phyloP scores from a whole-genome alignment of 2,888 invertebrate genomes.

The Noctua janthe region DNA sequence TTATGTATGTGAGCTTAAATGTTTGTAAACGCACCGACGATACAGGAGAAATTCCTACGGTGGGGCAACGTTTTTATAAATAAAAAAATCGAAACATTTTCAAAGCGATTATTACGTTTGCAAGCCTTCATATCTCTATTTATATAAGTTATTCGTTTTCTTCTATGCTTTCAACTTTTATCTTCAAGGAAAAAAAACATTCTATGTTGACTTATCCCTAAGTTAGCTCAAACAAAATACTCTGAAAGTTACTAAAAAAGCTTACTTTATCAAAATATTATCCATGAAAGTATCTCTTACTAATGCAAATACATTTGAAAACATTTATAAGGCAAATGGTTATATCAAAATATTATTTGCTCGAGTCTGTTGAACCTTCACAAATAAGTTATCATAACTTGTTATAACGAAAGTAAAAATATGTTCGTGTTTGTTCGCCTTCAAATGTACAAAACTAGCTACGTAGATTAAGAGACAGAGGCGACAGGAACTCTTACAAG shows the following conservation, averaged over 20 bases:
- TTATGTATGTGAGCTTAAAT: too few species aligned
- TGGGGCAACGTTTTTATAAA: too few species aligned
- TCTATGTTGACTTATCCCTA: background rate
- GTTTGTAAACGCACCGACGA: too few species aligned
- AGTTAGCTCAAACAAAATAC: slow-evolving; percentile 6
- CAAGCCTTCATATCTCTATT: background rate
- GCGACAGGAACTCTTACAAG: background rate
- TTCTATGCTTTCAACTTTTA: background rate
- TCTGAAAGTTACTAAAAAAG: slow-evolving; percentile 16
- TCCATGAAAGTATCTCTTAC: slow-evolving; percentile 47
- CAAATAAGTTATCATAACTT: slow-evolving; percentile 85
- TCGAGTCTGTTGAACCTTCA: slow-evolving; percentile 78
- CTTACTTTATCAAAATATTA: slow-evolving; percentile 21
- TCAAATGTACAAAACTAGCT: slow-evolving; percentile 70
- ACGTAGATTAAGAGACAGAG: slow-evolving; percentile 64
- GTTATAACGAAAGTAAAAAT: slow-evolving; percentile 80
- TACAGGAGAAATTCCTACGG: too few species aligned
- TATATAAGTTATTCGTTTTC: background rate
- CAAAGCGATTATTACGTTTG: background rate
- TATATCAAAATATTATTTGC: slow-evolving; percentile 79
- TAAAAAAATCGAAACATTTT: background rate
- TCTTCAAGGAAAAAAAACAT: background rate
- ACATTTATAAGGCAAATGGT: slow-evolving; percentile 75
- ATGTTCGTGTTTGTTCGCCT: slow-evolving; percentile 80
- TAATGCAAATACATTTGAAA: slow-evolving; percentile 62